Percentiles rank a stretch among this genome's conserved stretches.
phyloP scores from a whole-genome alignment of 1,140 invertebrate genomes.

The Thereuonema tuberculata region DNA sequence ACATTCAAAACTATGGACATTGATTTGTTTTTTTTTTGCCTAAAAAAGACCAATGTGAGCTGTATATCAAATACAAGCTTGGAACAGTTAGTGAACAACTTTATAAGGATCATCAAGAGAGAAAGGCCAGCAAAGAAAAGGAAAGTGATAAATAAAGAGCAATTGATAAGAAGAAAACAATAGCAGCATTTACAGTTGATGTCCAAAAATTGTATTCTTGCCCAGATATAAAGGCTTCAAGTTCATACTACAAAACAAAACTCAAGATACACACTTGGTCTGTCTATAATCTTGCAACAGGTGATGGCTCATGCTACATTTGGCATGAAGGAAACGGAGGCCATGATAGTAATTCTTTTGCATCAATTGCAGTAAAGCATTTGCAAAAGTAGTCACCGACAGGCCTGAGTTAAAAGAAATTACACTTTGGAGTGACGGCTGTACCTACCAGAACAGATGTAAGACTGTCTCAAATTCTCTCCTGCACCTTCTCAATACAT shows the following conservation, averaged over 20 bases:
- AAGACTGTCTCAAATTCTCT: not conserved
- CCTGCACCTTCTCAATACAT: not conserved
- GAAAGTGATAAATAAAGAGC: not conserved
- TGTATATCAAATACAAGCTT: not conserved
- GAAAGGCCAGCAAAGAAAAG: too few species aligned
- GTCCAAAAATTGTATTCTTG: not conserved
- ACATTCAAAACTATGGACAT: not conserved
- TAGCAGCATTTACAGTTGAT: not conserved
- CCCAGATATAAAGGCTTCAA: not conserved
- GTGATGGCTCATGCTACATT: not conserved
- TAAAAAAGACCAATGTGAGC: not conserved
- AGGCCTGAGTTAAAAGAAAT: not conserved
- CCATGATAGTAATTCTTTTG: not conserved
- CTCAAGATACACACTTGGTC: not conserved
- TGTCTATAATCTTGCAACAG: too few species aligned
- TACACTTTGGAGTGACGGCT: not conserved
- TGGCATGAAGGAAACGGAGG: not conserved
- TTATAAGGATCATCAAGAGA: not conserved
- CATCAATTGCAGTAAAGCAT: not conserved
- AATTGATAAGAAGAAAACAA: not conserved
- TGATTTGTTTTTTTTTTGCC: not conserved
- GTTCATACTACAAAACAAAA: not conserved
- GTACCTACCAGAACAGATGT: not conserved
- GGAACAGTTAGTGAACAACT: not conserved
- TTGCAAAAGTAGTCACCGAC: not conserved